Percentiles rank a stretch among this genome's conserved stretches.
Evolutionary conservation across 2,113 vertebrate species (phyloP).

Genomic region (Bubo blakistoni): DNA sequence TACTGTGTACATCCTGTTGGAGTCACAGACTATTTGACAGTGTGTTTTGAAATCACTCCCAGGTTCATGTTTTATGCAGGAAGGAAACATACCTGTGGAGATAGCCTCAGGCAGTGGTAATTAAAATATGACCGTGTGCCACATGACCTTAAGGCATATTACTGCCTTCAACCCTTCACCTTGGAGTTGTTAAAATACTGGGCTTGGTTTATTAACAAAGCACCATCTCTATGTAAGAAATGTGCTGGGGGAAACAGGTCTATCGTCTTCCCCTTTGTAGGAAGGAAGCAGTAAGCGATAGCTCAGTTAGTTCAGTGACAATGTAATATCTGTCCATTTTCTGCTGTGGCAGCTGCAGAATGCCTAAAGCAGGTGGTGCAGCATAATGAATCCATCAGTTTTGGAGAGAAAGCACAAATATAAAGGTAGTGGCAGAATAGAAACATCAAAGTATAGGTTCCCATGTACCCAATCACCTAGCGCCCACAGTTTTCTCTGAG

Average conservation of each 20-base stretch:
- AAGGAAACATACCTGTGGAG: conserved; percentile 73
- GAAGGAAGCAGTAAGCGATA: not conserved
- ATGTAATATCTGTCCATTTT: conserved; percentile 5
- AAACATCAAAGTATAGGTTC: not conserved
- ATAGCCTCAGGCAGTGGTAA: conserved; percentile 64
- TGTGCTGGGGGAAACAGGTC: not conserved
- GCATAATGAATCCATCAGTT: conserved; percentile 25
- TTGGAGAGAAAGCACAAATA: not conserved
- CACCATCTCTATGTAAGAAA: not conserved
- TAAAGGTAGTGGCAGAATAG: not conserved
- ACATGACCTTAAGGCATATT: conserved; percentile 63
- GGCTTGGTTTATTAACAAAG: conserved; percentile 48
- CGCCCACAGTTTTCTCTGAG: not conserved
- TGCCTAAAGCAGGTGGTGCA: conserved; percentile 6
- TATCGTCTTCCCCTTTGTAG: not conserved
- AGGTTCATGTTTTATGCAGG: conserved; percentile 73
- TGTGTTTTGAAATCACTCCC: conserved; percentile 48
- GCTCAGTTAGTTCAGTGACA: not conserved
- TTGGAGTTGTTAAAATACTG: conserved; percentile 36
- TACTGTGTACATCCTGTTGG: conserved; percentile 24
- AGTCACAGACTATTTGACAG: conserved; percentile 50
- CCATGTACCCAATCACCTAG: not conserved
- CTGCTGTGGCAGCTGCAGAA: not conserved
- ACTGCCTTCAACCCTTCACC: conserved; percentile 59
- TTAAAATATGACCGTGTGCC: conserved; percentile 69